Evolutionary conservation across 2,888 invertebrate genomes (phyloP).

Genomic region (Pemphredon lugubris): DNA sequence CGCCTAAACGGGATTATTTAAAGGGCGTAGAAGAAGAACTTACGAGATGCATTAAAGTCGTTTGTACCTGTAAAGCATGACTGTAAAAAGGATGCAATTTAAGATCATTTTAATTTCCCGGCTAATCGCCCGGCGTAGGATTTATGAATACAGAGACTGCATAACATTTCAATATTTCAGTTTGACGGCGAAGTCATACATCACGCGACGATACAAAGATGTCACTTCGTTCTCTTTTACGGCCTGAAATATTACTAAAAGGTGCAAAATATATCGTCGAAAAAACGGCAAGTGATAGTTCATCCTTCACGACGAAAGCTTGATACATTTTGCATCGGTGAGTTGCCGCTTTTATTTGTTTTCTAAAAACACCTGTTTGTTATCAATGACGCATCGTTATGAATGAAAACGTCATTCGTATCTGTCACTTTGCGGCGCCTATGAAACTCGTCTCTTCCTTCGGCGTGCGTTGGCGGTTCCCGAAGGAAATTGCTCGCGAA

Average conservation of each 20-base stretch:
- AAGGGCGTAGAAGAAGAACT: no score
- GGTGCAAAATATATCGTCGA: slow-evolving; percentile 9
- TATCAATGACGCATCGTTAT: slow-evolving; percentile 38
- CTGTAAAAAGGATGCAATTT: no score
- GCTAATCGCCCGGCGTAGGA: no score
- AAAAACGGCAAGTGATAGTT: slow-evolving; percentile 25
- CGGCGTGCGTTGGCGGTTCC: no score
- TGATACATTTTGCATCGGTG: no score
- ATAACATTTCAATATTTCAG: no score
- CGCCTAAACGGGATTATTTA: no score
- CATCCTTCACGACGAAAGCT: slow-evolving; percentile 15
- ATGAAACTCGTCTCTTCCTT: slow-evolving; percentile 8
- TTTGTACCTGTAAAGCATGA: no score
- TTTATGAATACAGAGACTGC: no score
- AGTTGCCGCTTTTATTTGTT: slow-evolving; percentile 23
- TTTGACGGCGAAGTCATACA: no score
- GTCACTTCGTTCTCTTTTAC: not conserved
- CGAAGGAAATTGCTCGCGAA: slow-evolving; percentile 43
- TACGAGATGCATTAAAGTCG: no score
- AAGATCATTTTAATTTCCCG: no score
- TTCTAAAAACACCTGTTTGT: slow-evolving; percentile 34
- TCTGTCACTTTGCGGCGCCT: slow-evolving; percentile 26
- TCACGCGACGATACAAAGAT: not conserved
- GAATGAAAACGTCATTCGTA: slow-evolving; percentile 45
- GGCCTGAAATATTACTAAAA: slow-evolving; percentile 12